These are phyloP conservation scores for Malurus splendens DNA, from an alignment of 2,797 vertebrate species.

Conservation along the genomic window DNA sequence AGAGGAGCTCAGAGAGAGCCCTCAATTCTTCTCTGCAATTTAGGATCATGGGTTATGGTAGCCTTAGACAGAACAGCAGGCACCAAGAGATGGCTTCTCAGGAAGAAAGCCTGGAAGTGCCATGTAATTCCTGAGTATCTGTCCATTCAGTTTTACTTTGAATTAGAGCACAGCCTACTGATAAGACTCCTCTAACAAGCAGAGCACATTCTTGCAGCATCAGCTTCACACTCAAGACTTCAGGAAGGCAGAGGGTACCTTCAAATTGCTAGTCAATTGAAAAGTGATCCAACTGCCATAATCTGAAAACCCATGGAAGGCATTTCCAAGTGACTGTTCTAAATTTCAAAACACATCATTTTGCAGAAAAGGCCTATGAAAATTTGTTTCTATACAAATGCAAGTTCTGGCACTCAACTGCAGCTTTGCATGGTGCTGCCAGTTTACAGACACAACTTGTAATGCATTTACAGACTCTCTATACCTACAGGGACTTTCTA, in stretches of 20 bases:
- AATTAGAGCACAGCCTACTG: neutral
- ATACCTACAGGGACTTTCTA: neutral
- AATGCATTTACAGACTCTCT: constrained; percentile 4
- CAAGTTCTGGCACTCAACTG: neutral
- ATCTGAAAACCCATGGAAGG: neutral
- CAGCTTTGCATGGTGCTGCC: neutral
- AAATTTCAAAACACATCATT: neutral
- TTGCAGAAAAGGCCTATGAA: neutral
- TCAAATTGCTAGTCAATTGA: neutral
- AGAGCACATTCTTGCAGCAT: neutral
- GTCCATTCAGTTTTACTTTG: neutral
- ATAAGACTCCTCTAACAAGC: neutral
- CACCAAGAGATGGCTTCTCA: neutral
- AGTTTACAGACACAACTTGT: neutral
- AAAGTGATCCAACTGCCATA: neutral
- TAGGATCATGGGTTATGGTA: neutral
- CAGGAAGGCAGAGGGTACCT: neutral
- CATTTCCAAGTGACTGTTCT: neutral
- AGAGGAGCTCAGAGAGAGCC: neutral
- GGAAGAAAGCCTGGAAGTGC: neutral
- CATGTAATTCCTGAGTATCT: neutral
- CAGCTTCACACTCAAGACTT: neutral
- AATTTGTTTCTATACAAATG: neutral
- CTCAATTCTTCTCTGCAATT: neutral
- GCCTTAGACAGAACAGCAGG: neutral